Percentiles rank a stretch among this genome's conserved stretches.
Evolutionary conservation across 2,888 invertebrate genomes (phyloP).

Genomic region (Plagodis dolabraria): DNA sequence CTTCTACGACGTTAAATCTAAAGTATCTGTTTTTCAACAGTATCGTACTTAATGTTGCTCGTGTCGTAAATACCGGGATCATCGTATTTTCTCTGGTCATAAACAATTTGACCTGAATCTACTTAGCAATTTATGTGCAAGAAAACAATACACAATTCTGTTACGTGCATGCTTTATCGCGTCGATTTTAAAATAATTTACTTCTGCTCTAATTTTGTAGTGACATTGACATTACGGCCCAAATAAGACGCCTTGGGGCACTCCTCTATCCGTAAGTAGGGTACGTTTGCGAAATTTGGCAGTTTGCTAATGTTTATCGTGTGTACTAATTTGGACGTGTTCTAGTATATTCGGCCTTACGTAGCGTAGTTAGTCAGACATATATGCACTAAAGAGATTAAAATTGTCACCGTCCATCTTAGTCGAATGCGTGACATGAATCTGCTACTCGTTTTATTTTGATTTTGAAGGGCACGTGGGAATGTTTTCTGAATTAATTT

Average conservation of each 20-base stretch:
- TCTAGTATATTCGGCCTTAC: slow-evolving; percentile 54
- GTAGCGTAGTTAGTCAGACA: slow-evolving; percentile 29
- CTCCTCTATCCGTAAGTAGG: slow-evolving; percentile 33
- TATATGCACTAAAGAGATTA: slow-evolving; percentile 43
- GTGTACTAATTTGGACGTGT: slow-evolving; percentile 49
- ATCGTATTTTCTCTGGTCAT: slow-evolving; percentile 38
- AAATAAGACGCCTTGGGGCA: slow-evolving; percentile 48
- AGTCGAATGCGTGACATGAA: slow-evolving; percentile 46
- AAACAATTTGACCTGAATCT: slow-evolving; percentile 49
- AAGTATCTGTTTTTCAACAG: slow-evolving; percentile 28
- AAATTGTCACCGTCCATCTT: slow-evolving; percentile 48
- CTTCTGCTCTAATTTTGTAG: slow-evolving; percentile 43
- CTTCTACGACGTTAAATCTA: slow-evolving; percentile 21
- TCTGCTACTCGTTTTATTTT: slow-evolving; percentile 41
- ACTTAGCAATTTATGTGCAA: slow-evolving; percentile 42
- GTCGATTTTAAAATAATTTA: slow-evolving; percentile 21
- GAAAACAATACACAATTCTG: slow-evolving; percentile 38
- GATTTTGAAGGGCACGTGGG: slow-evolving; percentile 34
- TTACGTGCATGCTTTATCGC: slow-evolving; percentile 19
- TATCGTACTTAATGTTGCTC: slow-evolving; percentile 28
- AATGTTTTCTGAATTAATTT: slow-evolving; percentile 15
- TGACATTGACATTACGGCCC: slow-evolving; percentile 59
- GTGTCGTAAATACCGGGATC: slow-evolving; percentile 28
- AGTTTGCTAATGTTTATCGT: slow-evolving; percentile 45
- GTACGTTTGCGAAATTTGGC: slow-evolving; percentile 43